phyloP scores from a whole-genome alignment of 1,140 invertebrate species.

The Vollenhovia emeryi region DNA sequence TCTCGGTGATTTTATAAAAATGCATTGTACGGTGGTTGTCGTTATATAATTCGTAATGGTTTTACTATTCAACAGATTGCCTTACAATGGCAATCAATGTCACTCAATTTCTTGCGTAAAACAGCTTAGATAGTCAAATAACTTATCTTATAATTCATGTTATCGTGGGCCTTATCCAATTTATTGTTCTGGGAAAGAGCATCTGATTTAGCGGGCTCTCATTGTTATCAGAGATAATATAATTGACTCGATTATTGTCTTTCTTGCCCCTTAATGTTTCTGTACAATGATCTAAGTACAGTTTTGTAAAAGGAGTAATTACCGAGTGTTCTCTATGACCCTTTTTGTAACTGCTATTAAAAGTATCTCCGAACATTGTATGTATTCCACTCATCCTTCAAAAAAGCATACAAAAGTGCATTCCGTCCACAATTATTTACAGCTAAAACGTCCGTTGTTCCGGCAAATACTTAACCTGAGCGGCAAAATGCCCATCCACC shows the following conservation, averaged over 20 bases:
- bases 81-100: background rate
- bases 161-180: background rate
- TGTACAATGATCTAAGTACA: slow-evolving; percentile 61
- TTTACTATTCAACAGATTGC: slow-evolving; percentile 44
- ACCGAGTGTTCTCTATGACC: background rate
- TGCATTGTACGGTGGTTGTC: slow-evolving; percentile 28
- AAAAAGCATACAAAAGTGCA: slow-evolving; percentile 23
- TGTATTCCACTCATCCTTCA: background rate
- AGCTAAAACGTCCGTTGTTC: slow-evolving; percentile 4
- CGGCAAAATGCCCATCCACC: background rate
- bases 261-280: background rate
- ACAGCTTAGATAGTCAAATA: too few species aligned
- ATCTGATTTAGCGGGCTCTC: background rate
- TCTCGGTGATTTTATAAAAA: slow-evolving; percentile 36
- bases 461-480: background rate
- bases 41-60: slow-evolving; percentile 48
- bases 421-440: slow-evolving; percentile 15
- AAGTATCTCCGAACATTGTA: background rate
- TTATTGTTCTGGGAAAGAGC: background rate
- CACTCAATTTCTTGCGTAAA: background rate
- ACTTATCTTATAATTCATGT: background rate
- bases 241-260: background rate
- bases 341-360: background rate
- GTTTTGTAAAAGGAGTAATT: slow-evolving; percentile 55
- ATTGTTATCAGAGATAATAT: background rate